phyloP scores from a whole-genome alignment of 2,113 vertebrate species.

The Fukomys damarensis region DNA sequence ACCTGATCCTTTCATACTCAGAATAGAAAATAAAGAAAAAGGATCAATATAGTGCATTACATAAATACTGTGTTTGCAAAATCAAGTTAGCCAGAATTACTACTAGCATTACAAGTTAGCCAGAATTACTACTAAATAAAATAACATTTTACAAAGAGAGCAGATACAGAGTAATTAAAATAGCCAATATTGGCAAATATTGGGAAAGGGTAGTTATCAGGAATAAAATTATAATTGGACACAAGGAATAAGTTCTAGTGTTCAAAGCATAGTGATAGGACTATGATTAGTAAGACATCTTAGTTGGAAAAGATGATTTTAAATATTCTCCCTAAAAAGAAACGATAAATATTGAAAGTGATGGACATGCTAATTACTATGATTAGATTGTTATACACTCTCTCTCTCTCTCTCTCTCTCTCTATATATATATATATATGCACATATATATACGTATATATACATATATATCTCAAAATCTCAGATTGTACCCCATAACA shows the following conservation, averaged over 20 bases:
- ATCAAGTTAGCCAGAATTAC: not conserved
- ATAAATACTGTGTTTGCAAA: not conserved
- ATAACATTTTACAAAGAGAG: not conserved
- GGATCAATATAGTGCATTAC: accelerated
- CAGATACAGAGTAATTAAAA: not conserved
- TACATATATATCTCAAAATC: not conserved
- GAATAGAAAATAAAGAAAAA: not conserved
- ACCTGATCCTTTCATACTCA: not conserved
- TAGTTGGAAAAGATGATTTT: not conserved
- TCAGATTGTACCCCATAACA: not conserved
- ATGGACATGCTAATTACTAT: not conserved
- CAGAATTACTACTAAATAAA: not conserved
- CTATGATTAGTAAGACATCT: not conserved
- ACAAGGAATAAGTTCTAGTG: not conserved
- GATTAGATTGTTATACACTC: not conserved
- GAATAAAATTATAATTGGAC: not conserved
- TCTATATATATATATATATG: no score
- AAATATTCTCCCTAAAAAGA: not conserved
- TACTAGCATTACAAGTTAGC: not conserved
- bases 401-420: no score
- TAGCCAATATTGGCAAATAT: not conserved
- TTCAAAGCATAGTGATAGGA: not conserved
- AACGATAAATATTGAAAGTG: not conserved
- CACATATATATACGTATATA: no score
- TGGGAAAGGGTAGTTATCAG: not conserved